Evolutionary conservation across 2,113 vertebrate species (phyloP), one percentile per base, ranked within the genome.

Genomic region (Psephotus haematonotus): DNA sequence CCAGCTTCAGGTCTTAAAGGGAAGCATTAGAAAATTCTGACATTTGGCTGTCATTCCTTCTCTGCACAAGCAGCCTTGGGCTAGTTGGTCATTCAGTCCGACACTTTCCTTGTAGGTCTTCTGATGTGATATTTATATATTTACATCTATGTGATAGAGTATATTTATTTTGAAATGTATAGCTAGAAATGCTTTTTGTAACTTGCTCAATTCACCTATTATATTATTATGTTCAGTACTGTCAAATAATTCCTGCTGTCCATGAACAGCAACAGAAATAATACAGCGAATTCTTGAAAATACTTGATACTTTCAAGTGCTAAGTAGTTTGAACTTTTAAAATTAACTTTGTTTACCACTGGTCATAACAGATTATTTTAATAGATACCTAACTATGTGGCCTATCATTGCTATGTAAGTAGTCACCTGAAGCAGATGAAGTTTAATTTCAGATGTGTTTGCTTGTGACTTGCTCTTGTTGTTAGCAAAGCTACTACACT

Each of bases 401-500:
- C 44, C 9, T 57, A 59, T 17, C 29, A 43, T 59, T 55, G 35
- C 57, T 71, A 2, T 50, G 23, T 55, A 71, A 69, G 35, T 60
- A 71, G 35, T 19, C 43, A 47, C 12, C 19, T 95, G 80, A 69
- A 86, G 62, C 57, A 79, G 52, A 29, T 76, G 9, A 63, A 90
- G 37, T 65, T 39, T 75, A 33, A 81, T 81, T 90, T 90, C 46
- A 46, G 8, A 6, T 70, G 11, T 85, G 17, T 92, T 47, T 93
- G 17, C 13, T 80, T 93, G 59, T 88, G 53, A 39, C 35, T 53
- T 93, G 57, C 62, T 71, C 47, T 37, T 95, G 28, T 82, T 93
- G 97, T 46, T 52, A 99, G 99, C 97, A 99, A 99, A 99, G 99
- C 99, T 47, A 99, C 99, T 20, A 99, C 99, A 0, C 98, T 99